Evolutionary conservation across 2,113 vertebrate species (phyloP), one percentile per base, ranked within the genome.

Genomic region (Zingel zingel): DNA sequence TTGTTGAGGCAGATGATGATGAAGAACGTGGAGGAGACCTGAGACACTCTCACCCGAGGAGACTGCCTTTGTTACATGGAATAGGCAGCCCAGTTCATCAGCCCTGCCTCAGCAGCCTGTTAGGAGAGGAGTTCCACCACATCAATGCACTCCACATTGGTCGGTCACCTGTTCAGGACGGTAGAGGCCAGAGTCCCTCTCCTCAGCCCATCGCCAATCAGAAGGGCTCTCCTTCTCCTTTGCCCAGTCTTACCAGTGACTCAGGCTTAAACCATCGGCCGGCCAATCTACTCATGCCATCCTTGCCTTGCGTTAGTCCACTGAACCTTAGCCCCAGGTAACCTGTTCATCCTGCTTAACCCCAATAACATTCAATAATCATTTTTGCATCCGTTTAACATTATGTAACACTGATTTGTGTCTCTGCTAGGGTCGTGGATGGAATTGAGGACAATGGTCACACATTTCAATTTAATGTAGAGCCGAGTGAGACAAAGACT

Each of bases 301-400:
- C 96, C 12, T 78, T 97, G 77, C 95, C 95, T 69, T 90, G 96
- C 36, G 89, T 76, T 5, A 97, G 95, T 33, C 95, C 98, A 19
- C 94, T 96, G 0, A 96, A 97, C 82, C 96, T 99, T 83, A 98
- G 98, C 74, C 97, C 98, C 83, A 97, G 98, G 98, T 99, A 90
- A 91, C 76, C 0, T 45, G 0, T 14, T 1, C 36, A 61, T n/a
- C 47, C 2, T 19, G 15, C 6, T 82, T 64, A 27, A 19, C 43
- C 43, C 59, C 63, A 61, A 77, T 48, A 33, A 30, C 21, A 27
- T 36, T 25, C 2, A 14, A 4, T 25, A 54, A 69, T 56, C 15
- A 50, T 13, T 61, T 56, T 65, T 83, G 19, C 25, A 56, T 39
- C 5, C 57, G 33, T 54, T 74, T 6, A 67, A 21, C 73, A 57